Conservation (phyloP, 2,113 vertebrate species). For the Scomber colias region DNA sequence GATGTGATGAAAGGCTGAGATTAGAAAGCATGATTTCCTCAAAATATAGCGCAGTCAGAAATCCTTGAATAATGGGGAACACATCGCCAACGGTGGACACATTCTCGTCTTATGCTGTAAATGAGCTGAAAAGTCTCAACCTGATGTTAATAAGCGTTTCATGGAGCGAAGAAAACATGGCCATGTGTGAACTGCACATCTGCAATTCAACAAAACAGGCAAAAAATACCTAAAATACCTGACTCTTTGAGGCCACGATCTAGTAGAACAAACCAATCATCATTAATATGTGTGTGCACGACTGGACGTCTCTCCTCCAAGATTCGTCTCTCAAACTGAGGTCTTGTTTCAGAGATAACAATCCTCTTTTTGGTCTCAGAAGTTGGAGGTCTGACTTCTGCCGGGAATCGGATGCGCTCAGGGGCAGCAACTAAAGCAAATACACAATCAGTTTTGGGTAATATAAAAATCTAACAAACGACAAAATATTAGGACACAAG, state of each 20-base stretch:
- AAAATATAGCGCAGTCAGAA: neutral
- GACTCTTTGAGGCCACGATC: slow-evolving; percentile 64
- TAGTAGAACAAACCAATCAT: slow-evolving; percentile 82
- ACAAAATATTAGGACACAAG: neutral
- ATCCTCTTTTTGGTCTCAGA: slow-evolving; percentile 28
- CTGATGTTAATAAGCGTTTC: slow-evolving; percentile 55
- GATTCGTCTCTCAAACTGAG: slow-evolving; percentile 69
- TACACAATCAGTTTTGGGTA: slow-evolving; percentile 30
- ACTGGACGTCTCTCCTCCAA: slow-evolving; percentile 62
- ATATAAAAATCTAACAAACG: slow-evolving; percentile 15
- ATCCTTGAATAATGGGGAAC: neutral
- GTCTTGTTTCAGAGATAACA: slow-evolving; percentile 45
- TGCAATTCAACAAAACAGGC: neutral
- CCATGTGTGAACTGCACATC: slow-evolving; percentile 4
- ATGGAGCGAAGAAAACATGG: slow-evolving; percentile 10
- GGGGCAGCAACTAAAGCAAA: slow-evolving; percentile 51
- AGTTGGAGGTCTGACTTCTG: slow-evolving; percentile 39
- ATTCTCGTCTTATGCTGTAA: neutral
- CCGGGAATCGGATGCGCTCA: slow-evolving; percentile 37
- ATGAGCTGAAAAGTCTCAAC: neutral
- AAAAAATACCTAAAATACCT: slow-evolving; percentile 59
- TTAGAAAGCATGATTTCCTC: slow-evolving; percentile 23
- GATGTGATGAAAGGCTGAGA: slow-evolving; percentile 25
- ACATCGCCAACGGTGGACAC: neutral
- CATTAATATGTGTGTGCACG: slow-evolving; percentile 46